Percentiles rank a stretch among this genome's conserved stretches.
Conservation (phyloP, 2,113 vertebrate species). For the Anthoscopus minutus region DNA sequence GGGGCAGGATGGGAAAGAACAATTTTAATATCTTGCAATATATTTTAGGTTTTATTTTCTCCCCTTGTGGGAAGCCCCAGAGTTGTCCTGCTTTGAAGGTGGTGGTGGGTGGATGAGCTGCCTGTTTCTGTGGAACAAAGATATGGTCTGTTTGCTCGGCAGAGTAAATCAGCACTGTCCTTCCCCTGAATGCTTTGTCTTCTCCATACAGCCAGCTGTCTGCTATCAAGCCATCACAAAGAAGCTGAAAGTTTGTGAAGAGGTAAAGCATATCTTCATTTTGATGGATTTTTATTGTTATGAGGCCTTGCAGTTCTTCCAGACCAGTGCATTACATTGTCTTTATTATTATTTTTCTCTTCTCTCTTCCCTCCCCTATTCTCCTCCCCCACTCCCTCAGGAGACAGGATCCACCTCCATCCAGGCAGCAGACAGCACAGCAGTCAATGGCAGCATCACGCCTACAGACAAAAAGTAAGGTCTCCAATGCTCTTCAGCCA, state of each 20-base stretch:
- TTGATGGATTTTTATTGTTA: not conserved
- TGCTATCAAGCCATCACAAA: slow-evolving; percentile 89
- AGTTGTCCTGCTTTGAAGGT: not conserved
- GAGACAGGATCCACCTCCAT: slow-evolving; percentile 94
- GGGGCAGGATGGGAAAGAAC: not conserved
- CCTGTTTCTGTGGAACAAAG: not conserved
- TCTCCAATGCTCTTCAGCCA: not conserved
- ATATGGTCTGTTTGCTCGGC: not conserved
- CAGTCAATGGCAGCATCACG: slow-evolving; percentile 93
- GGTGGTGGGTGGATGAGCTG: not conserved
- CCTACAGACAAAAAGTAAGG: slow-evolving; percentile 96
- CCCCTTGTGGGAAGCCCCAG: not conserved
- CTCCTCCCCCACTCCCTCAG: slow-evolving; percentile 39
- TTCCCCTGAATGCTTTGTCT: slow-evolving; percentile 11
- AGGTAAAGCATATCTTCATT: slow-evolving; percentile 71
- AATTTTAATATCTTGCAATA: not conserved
- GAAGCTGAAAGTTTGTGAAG: slow-evolving; percentile 93
- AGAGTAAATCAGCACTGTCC: not conserved
- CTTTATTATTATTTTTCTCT: not conserved
- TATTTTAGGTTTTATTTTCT: not conserved
- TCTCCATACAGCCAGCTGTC: slow-evolving; percentile 71
- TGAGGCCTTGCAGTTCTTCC: not conserved
- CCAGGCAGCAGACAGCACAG: slow-evolving; percentile 97
- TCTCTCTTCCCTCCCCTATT: rapidly evolving
- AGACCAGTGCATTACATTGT: not conserved